Evolutionary conservation across 1,140 invertebrate genomes (phyloP).

Genomic region (Ostrea denselamellosa): DNA sequence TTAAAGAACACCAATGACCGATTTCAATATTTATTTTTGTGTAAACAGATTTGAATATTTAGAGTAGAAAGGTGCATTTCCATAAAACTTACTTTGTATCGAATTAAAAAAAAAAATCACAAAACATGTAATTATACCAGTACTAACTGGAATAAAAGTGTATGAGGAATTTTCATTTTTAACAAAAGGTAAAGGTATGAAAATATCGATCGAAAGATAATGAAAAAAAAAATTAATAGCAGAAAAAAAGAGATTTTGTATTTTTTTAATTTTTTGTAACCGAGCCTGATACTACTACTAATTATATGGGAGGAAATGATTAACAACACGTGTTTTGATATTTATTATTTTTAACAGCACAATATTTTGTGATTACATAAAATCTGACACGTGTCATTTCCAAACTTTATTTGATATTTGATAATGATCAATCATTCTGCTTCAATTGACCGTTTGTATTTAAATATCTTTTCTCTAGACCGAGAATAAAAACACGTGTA

Average conservation of each 20-base stretch:
- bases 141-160: too few species aligned
- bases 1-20: too few species aligned
- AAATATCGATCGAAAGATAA: background rate
- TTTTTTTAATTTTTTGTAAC: background rate
- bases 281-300: background rate
- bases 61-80: too few species aligned
- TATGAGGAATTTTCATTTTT: too few species aligned
- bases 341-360: background rate
- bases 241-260: background rate
- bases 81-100: too few species aligned
- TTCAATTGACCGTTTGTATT: background rate
- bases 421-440: background rate
- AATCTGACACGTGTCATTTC: slow-evolving; percentile 24
- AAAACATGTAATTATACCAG: too few species aligned
- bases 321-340: background rate
- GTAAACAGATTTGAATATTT: too few species aligned
- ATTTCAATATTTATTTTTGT: too few species aligned
- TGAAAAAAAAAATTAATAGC: background rate
- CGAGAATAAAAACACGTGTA: background rate
- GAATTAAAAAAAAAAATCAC: too few species aligned
- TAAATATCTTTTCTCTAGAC: background rate
- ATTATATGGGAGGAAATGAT: background rate
- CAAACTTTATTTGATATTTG: slow-evolving; percentile 18
- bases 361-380: slow-evolving; percentile 26
- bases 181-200: too few species aligned